These are phyloP conservation scores for Amblyopsis hoosieri DNA, from an alignment of 2,797 vertebrate genomes.

Conservation along the genomic window DNA sequence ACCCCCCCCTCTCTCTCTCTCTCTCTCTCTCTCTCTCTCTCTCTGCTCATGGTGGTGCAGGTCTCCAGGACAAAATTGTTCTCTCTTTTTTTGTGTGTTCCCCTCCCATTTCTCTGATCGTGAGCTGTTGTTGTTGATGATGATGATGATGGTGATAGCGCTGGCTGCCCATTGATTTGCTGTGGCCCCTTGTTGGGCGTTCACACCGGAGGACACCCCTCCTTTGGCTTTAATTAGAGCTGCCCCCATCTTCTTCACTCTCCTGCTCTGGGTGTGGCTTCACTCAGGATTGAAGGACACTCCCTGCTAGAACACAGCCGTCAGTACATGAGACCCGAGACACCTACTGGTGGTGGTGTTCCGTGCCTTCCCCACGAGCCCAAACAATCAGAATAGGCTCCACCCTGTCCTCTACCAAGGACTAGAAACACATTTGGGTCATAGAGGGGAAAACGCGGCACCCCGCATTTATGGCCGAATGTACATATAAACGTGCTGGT, in stretches of 20 bases:
- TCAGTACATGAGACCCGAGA: constrained; percentile 44
- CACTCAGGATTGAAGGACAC: constrained; percentile 57
- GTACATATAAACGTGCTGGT: too few species aligned
- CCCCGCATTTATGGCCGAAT: too few species aligned
- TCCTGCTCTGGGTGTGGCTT: constrained; percentile 64
- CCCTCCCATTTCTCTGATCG: constrained; percentile 76
- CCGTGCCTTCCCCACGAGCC: constrained; percentile 4
- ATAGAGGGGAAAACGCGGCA: too few species aligned
- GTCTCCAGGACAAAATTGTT: constrained; percentile 70
- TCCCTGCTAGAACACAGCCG: constrained; percentile 2
- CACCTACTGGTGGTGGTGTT: constrained; percentile 41
- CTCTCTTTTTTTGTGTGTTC: constrained; percentile 79
- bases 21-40: constrained; percentile 29
- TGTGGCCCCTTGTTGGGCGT: constrained; percentile 72
- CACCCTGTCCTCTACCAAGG: background rate
- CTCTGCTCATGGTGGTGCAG: constrained; percentile 73
- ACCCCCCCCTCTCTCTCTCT: background rate
- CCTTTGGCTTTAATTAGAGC: constrained; percentile 79
- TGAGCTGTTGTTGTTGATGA: constrained; percentile 45
- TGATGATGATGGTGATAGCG: constrained; percentile 72
- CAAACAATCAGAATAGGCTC: too few species aligned
- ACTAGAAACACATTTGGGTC: background rate
- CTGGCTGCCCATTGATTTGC: constrained; percentile 79
- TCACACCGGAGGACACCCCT: constrained; percentile 76
- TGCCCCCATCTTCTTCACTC: constrained; percentile 64